phyloP scores from a whole-genome alignment of 37 sponge, comb jelly and placozoan species.

The Hormiphora californensis region DNA sequence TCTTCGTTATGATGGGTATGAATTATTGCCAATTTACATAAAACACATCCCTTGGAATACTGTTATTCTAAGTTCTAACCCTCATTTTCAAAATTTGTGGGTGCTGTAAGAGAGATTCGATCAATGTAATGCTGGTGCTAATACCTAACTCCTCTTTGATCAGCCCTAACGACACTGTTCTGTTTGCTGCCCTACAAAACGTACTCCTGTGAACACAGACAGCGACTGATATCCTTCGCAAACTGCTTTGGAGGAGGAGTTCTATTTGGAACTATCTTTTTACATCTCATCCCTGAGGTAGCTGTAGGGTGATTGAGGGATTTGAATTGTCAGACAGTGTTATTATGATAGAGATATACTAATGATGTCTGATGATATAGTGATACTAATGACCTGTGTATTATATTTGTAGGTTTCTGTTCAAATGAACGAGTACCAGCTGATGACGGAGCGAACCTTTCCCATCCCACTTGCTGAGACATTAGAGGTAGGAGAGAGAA shows the following conservation, averaged over 20 bases:
- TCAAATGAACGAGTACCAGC: conserved; percentile 25
- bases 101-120: too few relatives aligned
- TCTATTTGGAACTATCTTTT: conserved; percentile 42
- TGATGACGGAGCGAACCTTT: neutral
- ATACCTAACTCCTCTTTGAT: neutral
- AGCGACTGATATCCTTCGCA: conserved; percentile 18
- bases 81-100: too few relatives aligned
- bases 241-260: conserved; percentile 51
- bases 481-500: neutral
- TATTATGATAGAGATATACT: too few relatives aligned
- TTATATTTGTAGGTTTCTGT: neutral
- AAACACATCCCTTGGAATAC: neutral
- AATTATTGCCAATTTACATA: too few relatives aligned
- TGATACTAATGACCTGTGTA: too few relatives aligned
- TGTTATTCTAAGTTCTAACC: too few relatives aligned
- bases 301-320: too few relatives aligned
- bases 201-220: conserved; percentile 54
- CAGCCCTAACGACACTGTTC: conserved; percentile 27
- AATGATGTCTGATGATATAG: too few relatives aligned
- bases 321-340: too few relatives aligned
- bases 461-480: conserved; percentile 22
- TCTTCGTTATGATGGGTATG: conserved; percentile 44
- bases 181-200: conserved; percentile 47
- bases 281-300: conserved; percentile 51
- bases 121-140: neutral